A percentile compares a stretch with the other conserved stretches of the same genome.
phyloP scores from a whole-genome alignment of 2,888 invertebrate species.

The Xestia ashworthii region DNA sequence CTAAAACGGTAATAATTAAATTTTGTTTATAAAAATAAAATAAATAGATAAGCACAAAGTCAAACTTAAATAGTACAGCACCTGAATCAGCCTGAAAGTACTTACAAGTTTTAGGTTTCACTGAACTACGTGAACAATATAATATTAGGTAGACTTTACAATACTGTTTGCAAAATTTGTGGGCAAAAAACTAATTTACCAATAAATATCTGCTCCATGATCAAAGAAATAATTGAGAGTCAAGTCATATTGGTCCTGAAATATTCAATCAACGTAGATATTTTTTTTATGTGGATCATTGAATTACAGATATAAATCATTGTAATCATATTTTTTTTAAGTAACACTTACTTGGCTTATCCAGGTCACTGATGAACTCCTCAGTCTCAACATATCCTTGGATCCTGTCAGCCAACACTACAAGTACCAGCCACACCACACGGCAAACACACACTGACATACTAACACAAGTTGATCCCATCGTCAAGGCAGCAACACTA shows the following conservation, averaged over 20 bases:
- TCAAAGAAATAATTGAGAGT: neutral
- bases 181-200: neutral
- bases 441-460: slow-evolving; percentile 59
- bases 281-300: neutral
- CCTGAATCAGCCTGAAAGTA: neutral
- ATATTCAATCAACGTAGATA: neutral
- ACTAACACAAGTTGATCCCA: slow-evolving; percentile 60
- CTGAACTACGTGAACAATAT: neutral
- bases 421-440: slow-evolving; percentile 68
- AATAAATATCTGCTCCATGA: neutral
- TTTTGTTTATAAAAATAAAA: neutral
- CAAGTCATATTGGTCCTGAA: neutral
- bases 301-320: neutral
- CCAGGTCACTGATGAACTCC: slow-evolving; percentile 90
- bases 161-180: neutral
- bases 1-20: slow-evolving; percentile 5
- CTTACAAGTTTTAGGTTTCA: neutral
- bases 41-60: no score
- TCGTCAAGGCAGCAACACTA: slow-evolving; percentile 49
- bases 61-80: neutral
- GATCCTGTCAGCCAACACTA: slow-evolving; percentile 80
- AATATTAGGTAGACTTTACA: no score
- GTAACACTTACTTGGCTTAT: slow-evolving; percentile 88
- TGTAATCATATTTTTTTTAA: neutral
- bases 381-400: slow-evolving; percentile 88